Percentiles rank a stretch among this genome's conserved stretches.
Conservation (phyloP, 2,888 invertebrate species). For the Zootermopsis nevadensis region DNA sequence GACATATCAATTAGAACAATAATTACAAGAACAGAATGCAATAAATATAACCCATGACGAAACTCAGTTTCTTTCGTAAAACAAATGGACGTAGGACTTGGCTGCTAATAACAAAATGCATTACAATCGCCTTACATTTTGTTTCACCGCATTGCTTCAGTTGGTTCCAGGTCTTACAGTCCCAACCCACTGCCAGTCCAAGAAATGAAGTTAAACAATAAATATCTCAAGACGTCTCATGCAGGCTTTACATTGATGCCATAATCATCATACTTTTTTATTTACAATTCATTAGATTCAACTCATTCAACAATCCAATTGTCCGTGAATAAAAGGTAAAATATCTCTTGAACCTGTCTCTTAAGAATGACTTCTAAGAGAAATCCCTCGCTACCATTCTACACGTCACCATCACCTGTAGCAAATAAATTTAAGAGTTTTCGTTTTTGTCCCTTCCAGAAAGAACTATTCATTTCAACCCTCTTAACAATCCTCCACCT, state of each 20-base stretch:
- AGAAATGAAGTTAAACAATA: background rate
- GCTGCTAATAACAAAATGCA: no score
- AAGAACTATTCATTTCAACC: background rate
- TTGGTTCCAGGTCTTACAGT: no score
- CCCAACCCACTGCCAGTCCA: no score
- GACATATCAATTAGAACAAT: no score
- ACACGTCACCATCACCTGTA: slow-evolving; percentile 3
- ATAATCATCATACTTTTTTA: slow-evolving; percentile 27
- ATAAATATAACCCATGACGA: no score
- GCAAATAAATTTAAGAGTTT: background rate
- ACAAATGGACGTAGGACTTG: no score
- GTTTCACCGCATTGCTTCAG: no score
- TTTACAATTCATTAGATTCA: slow-evolving; percentile 34
- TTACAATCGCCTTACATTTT: no score
- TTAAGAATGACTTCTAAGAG: background rate
- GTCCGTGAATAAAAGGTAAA: slow-evolving; percentile 9
- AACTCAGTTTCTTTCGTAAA: no score
- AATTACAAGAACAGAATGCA: no score
- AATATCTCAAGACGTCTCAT: slow-evolving; percentile 29
- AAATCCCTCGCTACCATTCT: background rate
- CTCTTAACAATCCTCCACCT: background rate
- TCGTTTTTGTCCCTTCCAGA: background rate
- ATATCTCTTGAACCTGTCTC: background rate
- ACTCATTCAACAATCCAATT: slow-evolving; percentile 20
- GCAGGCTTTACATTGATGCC: background rate